Base-by-base conservation (phyloP, 2,113 vertebrate genomes). In the Anolis carolinensis region DNA sequence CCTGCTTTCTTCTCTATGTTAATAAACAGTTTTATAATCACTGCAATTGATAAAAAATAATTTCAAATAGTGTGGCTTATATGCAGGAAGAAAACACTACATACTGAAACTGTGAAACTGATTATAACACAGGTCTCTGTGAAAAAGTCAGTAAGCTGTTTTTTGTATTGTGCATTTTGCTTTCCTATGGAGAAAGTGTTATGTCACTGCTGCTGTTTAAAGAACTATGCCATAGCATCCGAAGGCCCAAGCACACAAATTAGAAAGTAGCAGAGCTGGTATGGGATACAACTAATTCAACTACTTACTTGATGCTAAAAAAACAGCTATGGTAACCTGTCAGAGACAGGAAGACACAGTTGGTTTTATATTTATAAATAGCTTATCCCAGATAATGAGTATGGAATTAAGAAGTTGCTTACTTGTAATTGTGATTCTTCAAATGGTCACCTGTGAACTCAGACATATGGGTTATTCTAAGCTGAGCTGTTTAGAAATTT, bases 181-280 rank as follows among this genome's bases (percentile, higher is more conserved):
- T 74, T 80, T 63, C 52, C n/a, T 74, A 73, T 30, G 25, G 55
- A 39, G 8, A 71, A 44, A 65, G 13, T 30, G 4, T 21, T 34
- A 50, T 30, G 39, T 81, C 59, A 65, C 78, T 34, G 27, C n/a
- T n/a, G n/a, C n/a, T n/a, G n/a, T n/a, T n/a, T n/a, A n/a, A n/a
- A n/a, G n/a, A n/a, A n/a, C n/a, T n/a, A n/a, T 30, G 36, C 7
- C 72, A 75, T 36, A 59, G 25, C 7, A 75, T 20, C 11, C 32
- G 11, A 50, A 62, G 79, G 9, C 21, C 20, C 90, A 18, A 63
- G 85, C 39, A 74, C 81, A 81, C 11, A 48, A 14, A 81, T 86
- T 65, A 86, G 70, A 81, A 86, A 11, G 20, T n/a, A 34, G 70
- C 39, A 65, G 11, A 67, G 34, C 67, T 10, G 7, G 59, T 11